Percentiles rank a stretch among this genome's conserved stretches.
These are phyloP conservation scores for Leucophenga montana DNA, from an alignment of 2,888 invertebrate genomes.

Conservation along the genomic window DNA sequence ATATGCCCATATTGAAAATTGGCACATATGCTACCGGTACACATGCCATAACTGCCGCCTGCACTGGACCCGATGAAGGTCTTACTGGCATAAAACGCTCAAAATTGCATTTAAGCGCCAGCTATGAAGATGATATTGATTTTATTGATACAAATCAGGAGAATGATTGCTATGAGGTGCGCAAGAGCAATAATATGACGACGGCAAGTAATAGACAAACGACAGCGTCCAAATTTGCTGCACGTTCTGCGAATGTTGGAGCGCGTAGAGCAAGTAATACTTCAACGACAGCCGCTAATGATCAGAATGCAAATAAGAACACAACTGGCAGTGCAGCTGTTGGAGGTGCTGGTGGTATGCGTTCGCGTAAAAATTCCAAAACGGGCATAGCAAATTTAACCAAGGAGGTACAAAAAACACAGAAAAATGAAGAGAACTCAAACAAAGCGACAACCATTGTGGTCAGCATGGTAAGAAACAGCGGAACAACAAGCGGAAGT, in stretches of 20 bases:
- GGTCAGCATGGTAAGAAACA: conserved; percentile 69
- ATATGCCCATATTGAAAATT: conserved; percentile 79
- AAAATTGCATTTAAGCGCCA: conserved; percentile 79
- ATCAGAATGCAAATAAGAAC: conserved; percentile 61
- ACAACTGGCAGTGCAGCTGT: neutral
- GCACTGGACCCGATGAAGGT: conserved; percentile 88
- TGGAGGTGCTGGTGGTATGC: conserved; percentile 49
- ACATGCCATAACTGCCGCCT: conserved; percentile 80
- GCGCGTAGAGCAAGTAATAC: conserved; percentile 52
- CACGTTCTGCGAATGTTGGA: conserved; percentile 40
- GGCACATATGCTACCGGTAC: conserved; percentile 75
- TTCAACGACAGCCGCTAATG: conserved; percentile 48
- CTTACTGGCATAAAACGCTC: conserved; percentile 82
- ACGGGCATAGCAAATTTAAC: conserved; percentile 57
- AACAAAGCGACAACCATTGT: conserved; percentile 68
- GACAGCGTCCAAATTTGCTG: conserved; percentile 65
- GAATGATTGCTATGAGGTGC: conserved; percentile 68
- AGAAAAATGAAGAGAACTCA: conserved; percentile 40
- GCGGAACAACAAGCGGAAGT: conserved; percentile 22
- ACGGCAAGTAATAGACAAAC: conserved; percentile 16
- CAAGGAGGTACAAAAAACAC: neutral
- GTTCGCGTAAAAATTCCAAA: conserved; percentile 71
- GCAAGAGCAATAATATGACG: conserved; percentile 56
- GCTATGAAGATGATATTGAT: conserved; percentile 79
- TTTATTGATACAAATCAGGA: conserved; percentile 79